phyloP scores from a whole-genome alignment of 2,797 vertebrate genomes.

The Acrossocheilus fasciatus region DNA sequence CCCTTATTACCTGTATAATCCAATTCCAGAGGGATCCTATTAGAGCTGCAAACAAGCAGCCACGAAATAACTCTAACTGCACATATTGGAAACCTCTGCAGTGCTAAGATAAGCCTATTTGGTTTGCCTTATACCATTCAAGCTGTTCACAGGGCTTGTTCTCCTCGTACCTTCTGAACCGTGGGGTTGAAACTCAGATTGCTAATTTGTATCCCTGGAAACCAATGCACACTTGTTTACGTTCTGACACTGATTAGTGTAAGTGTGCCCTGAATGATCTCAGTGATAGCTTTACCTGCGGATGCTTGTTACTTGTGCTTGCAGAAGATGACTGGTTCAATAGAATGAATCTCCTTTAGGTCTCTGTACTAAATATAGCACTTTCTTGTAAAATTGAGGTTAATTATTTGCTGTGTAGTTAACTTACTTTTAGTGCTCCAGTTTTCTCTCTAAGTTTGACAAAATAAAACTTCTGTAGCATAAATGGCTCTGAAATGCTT shows the following conservation, averaged over 20 bases:
- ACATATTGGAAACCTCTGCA: constrained; percentile 48
- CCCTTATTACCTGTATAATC: constrained; percentile 46
- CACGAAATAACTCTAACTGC: constrained; percentile 25
- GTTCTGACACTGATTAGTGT: background rate
- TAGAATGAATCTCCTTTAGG: background rate
- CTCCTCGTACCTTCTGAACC: background rate
- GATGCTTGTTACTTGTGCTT: background rate
- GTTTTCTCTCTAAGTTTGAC: constrained; percentile 1
- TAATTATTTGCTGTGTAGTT: constrained; percentile 9
- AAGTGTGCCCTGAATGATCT: constrained; percentile 27
- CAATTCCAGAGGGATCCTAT: constrained; percentile 37
- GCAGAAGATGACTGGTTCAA: background rate
- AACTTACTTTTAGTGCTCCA: constrained; percentile 10
- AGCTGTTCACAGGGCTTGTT: constrained; percentile 10
- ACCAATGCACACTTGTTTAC: constrained; percentile 8
- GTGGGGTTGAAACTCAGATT: constrained; percentile 10
- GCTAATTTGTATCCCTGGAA: constrained; percentile 22
- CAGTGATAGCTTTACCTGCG: background rate
- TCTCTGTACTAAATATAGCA: constrained; percentile 3
- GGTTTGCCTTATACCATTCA: constrained; percentile 31
- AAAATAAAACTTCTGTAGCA: background rate
- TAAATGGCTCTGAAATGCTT: background rate
- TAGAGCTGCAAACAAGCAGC: constrained; percentile 11
- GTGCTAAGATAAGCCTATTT: constrained; percentile 48
- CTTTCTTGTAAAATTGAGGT: constrained; percentile 11